These are phyloP conservation scores for Lutjanus argentimaculatus DNA, from an alignment of 2,797 vertebrate species.

Conservation along the genomic window DNA sequence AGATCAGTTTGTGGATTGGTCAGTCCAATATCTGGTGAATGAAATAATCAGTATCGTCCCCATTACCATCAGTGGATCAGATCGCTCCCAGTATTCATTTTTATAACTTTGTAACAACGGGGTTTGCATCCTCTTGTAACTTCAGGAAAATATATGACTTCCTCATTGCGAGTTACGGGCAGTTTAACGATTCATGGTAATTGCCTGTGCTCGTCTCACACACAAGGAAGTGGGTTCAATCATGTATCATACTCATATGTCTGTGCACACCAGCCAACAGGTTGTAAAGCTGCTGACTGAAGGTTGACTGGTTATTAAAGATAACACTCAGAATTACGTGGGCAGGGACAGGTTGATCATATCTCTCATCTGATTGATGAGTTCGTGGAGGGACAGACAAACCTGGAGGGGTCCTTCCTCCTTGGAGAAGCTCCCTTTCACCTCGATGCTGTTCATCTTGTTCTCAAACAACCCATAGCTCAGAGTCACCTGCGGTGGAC, in stretches of 20 bases:
- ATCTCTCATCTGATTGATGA: neutral
- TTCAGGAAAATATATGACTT: no score
- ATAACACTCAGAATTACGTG: neutral
- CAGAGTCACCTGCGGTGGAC: conserved; percentile 89
- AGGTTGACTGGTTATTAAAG: neutral
- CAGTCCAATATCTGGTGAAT: no score
- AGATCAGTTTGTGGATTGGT: no score
- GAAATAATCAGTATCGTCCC: no score
- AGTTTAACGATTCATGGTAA: neutral
- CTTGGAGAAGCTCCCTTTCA: conserved; percentile 88
- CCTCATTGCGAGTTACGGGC: neutral
- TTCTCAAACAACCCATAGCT: conserved; percentile 94
- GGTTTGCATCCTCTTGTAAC: neutral
- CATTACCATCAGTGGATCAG: no score
- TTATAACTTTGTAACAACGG: no score
- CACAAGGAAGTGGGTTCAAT: neutral
- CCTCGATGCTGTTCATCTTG: conserved; percentile 91
- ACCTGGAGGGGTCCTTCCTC: conserved; percentile 95
- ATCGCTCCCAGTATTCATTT: no score
- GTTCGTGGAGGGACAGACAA: conserved; percentile 6
- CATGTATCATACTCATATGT: neutral
- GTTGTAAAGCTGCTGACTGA: no score
- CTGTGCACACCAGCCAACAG: neutral
- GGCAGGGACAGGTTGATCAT: neutral
- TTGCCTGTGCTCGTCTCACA: neutral